phyloP scores from a whole-genome alignment of 2,797 vertebrate genomes.

The Megaceryle alcyon region DNA sequence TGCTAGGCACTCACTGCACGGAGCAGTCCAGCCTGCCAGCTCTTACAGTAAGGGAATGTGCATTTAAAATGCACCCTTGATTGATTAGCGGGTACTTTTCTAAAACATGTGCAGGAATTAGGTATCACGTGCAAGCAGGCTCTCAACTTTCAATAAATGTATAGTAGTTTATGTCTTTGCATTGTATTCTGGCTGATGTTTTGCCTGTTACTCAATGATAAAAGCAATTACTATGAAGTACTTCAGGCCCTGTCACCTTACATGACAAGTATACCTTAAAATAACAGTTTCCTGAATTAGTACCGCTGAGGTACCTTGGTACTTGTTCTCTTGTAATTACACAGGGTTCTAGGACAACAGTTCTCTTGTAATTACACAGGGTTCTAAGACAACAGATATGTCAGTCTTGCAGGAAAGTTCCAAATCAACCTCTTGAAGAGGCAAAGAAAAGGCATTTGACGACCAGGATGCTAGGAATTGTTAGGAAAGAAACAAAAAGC shows the following conservation, averaged over 20 bases:
- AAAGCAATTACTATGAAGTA: background rate
- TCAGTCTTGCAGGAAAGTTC: background rate
- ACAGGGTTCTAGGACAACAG: background rate
- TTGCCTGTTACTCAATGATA: background rate
- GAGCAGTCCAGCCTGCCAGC: background rate
- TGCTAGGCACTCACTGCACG: background rate
- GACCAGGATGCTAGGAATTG: background rate
- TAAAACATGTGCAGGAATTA: background rate
- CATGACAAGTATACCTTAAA: background rate
- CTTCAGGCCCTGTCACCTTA: background rate
- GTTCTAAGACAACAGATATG: background rate
- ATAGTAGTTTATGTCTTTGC: background rate
- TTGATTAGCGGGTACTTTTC: background rate
- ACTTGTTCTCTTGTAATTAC: background rate
- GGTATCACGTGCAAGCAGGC: background rate
- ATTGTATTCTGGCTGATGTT: background rate
- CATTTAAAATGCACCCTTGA: background rate
- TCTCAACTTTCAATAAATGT: background rate
- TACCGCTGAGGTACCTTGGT: background rate
- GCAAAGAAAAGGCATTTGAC: background rate
- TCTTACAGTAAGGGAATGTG: background rate
- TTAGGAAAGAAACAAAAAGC: background rate
- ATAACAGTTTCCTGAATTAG: background rate
- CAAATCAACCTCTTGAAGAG: background rate
- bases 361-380: background rate